Percentiles rank a stretch among this genome's conserved stretches.
These are phyloP conservation scores for Gortyna flavago DNA, from an alignment of 2,888 invertebrate species.

Conservation along the genomic window DNA sequence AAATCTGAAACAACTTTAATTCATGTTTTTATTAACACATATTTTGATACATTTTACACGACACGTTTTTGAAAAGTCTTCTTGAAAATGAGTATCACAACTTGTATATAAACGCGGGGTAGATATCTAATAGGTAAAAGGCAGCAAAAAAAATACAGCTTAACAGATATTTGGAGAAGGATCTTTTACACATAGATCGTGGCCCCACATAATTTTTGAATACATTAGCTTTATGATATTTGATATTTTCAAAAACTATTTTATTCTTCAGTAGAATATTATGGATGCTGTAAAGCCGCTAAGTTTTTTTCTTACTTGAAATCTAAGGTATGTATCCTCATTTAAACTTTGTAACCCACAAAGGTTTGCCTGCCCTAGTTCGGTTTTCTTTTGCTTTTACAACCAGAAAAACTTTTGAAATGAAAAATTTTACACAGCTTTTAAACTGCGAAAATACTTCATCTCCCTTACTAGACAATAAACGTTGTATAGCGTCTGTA, in stretches of 20 bases:
- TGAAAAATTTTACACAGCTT: conserved; percentile 3
- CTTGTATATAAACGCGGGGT: neutral
- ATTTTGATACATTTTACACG: neutral
- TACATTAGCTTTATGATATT: conserved; percentile 38
- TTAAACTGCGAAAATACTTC: conserved; percentile 8
- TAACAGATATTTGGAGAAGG: conserved; percentile 20
- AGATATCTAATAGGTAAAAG: conserved; percentile 2
- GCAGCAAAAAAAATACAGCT: conserved; percentile 34
- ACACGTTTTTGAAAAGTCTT: neutral
- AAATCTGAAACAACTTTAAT: neutral
- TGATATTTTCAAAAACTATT: conserved; percentile 24
- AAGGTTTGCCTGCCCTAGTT: conserved; percentile 16
- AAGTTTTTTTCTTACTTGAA: neutral
- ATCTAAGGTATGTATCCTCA: neutral
- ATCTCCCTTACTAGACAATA: too few species aligned
- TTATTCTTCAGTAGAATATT: neutral
- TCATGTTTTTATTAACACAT: neutral
- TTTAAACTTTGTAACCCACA: conserved; percentile 24
- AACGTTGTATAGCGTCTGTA: too few species aligned
- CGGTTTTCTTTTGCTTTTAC: conserved; percentile 2
- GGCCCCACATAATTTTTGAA: conserved; percentile 27
- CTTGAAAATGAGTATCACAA: neutral
- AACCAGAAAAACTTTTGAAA: conserved; percentile 7
- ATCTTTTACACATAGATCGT: conserved; percentile 20
- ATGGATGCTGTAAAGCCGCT: neutral